phyloP scores from a whole-genome alignment of 2,888 invertebrate genomes.

The Clivina fossor region DNA sequence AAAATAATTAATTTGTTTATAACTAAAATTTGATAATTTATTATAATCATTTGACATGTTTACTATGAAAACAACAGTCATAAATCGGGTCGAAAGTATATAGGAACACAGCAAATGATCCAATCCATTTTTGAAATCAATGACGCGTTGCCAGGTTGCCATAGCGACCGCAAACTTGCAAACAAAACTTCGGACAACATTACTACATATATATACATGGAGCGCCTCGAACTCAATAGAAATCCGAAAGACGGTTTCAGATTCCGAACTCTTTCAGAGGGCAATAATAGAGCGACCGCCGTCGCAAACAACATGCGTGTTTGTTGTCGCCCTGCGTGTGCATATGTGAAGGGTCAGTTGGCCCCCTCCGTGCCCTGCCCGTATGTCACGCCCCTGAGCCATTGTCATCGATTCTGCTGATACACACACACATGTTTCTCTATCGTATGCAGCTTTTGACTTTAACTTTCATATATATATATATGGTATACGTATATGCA shows the following conservation, averaged over 20 bases:
- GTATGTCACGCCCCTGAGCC: conserved; percentile 27
- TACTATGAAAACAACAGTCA: too few relatives aligned
- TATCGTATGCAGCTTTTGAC: conserved; percentile 21
- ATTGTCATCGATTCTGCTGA: conserved; percentile 24
- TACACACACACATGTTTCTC: conserved; percentile 15
- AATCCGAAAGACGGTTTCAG: conserved; percentile 2
- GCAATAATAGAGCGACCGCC: conserved; percentile 23
- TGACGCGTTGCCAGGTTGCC: conserved; percentile 21
- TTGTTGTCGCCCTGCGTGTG: conserved; percentile 26
- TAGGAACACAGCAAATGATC: conserved; percentile 20
- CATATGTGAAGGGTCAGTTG: conserved; percentile 16
- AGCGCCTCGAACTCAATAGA: conserved; percentile 5
- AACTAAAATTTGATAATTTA: too few relatives aligned
- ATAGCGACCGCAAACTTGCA: conserved; percentile 17
- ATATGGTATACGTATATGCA: neutral
- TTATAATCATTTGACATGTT: too few relatives aligned
- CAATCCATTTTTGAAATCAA: conserved; percentile 21
- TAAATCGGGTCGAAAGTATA: too few relatives aligned
- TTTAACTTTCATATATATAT: neutral
- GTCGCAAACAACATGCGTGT: conserved; percentile 27
- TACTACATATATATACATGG: neutral
- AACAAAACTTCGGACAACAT: neutral
- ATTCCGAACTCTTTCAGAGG: conserved; percentile 25
- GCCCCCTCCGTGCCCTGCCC: conserved; percentile 6
- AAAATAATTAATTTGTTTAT: too few relatives aligned